Percentiles rank a stretch among this genome's conserved stretches.
These are phyloP conservation scores for Prochilodus magdalenae DNA, from an alignment of 2,113 vertebrate genomes.

Conservation along the genomic window DNA sequence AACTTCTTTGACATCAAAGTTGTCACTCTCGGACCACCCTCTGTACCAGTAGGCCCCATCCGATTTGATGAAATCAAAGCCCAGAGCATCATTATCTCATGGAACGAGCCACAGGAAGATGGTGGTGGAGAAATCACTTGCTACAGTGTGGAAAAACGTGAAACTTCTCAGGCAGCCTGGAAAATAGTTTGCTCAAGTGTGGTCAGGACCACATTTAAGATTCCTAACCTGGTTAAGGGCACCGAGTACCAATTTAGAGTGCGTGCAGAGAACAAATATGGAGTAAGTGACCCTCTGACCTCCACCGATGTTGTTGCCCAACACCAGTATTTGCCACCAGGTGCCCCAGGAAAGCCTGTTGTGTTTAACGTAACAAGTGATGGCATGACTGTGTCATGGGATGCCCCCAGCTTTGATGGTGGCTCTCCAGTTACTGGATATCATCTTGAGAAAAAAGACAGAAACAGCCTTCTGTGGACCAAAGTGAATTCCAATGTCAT, in stretches of 20 bases:
- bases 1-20: conserved; percentile 89
- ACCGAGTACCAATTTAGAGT: conserved; percentile 94
- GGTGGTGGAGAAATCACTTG: conserved; percentile 96
- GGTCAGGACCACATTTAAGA: conserved; percentile 91
- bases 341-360: conserved; percentile 91
- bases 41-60: conserved; percentile 89
- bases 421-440: conserved; percentile 94
- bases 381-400: conserved; percentile 96
- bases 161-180: conserved; percentile 95
- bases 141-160: conserved; percentile 96
- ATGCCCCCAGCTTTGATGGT: conserved; percentile 92
- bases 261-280: conserved; percentile 95
- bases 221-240: conserved; percentile 92
- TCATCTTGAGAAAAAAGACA: conserved; percentile 98
- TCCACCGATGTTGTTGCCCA: conserved; percentile 87
- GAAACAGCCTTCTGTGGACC: conserved; percentile 98
- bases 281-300: conserved; percentile 87
- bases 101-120: conserved; percentile 90
- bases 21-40: conserved; percentile 90
- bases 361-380: conserved; percentile 93
- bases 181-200: conserved; percentile 97
- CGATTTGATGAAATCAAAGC: conserved; percentile 95
- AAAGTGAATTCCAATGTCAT: conserved; percentile 89
- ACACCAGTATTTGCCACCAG: conserved; percentile 96
- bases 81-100: conserved; percentile 92